Evolutionary conservation across 2,113 vertebrate species (phyloP), one percentile per base, ranked within the genome.

Genomic region (Motacilla alba): DNA sequence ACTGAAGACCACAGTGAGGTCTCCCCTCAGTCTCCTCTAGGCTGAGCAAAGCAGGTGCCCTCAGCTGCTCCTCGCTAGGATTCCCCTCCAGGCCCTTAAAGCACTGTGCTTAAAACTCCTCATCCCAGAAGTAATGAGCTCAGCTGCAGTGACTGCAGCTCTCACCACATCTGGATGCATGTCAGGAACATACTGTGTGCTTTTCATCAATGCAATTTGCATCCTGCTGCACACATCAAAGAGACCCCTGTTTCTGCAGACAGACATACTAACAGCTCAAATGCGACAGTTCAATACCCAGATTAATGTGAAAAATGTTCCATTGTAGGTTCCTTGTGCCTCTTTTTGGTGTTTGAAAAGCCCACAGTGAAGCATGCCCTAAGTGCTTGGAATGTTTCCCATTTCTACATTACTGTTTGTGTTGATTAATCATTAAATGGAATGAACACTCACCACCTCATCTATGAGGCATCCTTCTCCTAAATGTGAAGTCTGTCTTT

Each of bases 301-400:
- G 27, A 84, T 52, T 19, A 16, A 27, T 63, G 52, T 55, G 56
- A 72, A 81, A 91, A 77, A 35, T 6, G 2, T 46, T 63, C 63
- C 30, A 9, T 1, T 53, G 2, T 2, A 30, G 9, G 18, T 15
- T 66, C 3, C 0, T 11, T 26, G 21, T 26, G 18, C 39, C n/a
- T 24, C 47, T 52, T 70, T 8, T 18, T 24, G 56, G 26, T n/a
- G 50, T 64, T 53, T 58, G 56, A 76, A 41, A 86, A 77, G 27
- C 20, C 20, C 33, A 44, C 16, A 63, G 21, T 5, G 43, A 76
- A 66, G 39, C 1, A 0, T 16, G 20, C 11, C 37, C 50, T 1
- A 46, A 49, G 69, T 6, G 24, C 26, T 19, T 33, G 35, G 44
- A 84, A 35, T 18, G 30, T 12, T 43, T 52, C 39, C 15, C 33